phyloP scores from a whole-genome alignment of 1,140 invertebrate genomes.

The Colletes latitarsis region DNA sequence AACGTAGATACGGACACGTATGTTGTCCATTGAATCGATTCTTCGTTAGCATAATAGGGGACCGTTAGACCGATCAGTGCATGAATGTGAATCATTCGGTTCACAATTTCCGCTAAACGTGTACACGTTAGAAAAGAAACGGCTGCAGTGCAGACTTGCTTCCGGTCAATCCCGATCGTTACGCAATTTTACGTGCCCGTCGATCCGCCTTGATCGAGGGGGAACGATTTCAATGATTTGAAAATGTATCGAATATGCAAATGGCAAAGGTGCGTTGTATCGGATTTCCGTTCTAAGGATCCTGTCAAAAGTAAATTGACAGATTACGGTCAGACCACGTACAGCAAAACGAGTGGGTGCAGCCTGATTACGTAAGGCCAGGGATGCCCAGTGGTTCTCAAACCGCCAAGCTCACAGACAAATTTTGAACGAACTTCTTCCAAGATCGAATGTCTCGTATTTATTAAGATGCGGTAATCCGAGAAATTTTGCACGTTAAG shows the following conservation, averaged over 20 bases:
- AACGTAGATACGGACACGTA: background rate
- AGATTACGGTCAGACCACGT: conserved; percentile 52
- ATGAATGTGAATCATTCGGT: background rate
- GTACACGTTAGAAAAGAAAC: conserved; percentile 10
- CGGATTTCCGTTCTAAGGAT: conserved; percentile 57
- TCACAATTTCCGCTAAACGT: conserved; percentile 18
- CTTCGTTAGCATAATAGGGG: conserved; percentile 9
- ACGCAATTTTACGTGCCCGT: conserved; percentile 29
- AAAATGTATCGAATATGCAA: conserved; percentile 58
- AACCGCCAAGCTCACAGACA: background rate
- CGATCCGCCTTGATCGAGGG: conserved; percentile 21
- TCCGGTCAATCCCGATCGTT: conserved; percentile 20
- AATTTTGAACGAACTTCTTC: background rate
- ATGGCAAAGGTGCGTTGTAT: conserved; percentile 47
- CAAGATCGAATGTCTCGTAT: too few species aligned
- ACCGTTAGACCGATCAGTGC: background rate
- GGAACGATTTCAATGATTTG: conserved; percentile 20
- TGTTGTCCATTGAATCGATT: conserved; percentile 9
- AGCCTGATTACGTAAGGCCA: conserved; percentile 62
- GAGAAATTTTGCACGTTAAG: too few species aligned
- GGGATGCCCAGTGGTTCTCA: conserved; percentile 31
- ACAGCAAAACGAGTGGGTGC: conserved; percentile 51
- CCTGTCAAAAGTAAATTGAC: conserved; percentile 60
- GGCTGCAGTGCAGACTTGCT: background rate
- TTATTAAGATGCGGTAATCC: too few species aligned